Evolutionary conservation across 2,113 vertebrate species (phyloP).

Genomic region (Mugil cephalus): DNA sequence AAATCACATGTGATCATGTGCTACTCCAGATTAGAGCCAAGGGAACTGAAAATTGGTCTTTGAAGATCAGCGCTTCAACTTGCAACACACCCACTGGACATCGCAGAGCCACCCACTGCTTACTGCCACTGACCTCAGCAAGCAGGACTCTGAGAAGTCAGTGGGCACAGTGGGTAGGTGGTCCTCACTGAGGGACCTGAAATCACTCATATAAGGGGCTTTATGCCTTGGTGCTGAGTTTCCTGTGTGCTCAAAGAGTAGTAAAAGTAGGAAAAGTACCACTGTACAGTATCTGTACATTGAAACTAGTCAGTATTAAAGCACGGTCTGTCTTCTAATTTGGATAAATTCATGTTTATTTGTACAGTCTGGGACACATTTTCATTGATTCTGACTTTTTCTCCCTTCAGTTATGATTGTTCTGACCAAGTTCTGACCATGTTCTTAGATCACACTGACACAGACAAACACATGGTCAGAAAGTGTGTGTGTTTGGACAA

Average conservation of each 20-base stretch:
- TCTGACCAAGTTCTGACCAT: too few relatives aligned
- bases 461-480: too few relatives aligned
- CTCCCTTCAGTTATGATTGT: too few relatives aligned
- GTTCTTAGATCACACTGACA: too few relatives aligned
- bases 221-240: not conserved
- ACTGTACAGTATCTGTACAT: not conserved
- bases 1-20: conserved; percentile 38
- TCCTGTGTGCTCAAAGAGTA: conserved; percentile 13
- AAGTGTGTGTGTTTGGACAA: too few relatives aligned
- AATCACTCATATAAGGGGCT: conserved; percentile 3
- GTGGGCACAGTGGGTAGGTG: conserved; percentile 13
- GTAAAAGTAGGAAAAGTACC: conserved; percentile 22
- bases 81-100: conserved; percentile 8
- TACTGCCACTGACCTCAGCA: not conserved
- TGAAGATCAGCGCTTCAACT: conserved; percentile 40
- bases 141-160: conserved; percentile 10
- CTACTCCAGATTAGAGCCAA: conserved; percentile 45
- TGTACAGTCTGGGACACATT: too few relatives aligned
- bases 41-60: conserved; percentile 37
- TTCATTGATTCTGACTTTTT: too few relatives aligned
- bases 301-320: conserved; percentile 1
- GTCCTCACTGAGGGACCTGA: conserved; percentile 11
- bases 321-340: too few relatives aligned
- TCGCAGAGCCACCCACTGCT: conserved; percentile 9
- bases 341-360: too few relatives aligned